Percentiles rank a stretch among this genome's conserved stretches.
Evolutionary conservation across 2,113 vertebrate genomes (phyloP).

Genomic region (Cnemophilus loriae): DNA sequence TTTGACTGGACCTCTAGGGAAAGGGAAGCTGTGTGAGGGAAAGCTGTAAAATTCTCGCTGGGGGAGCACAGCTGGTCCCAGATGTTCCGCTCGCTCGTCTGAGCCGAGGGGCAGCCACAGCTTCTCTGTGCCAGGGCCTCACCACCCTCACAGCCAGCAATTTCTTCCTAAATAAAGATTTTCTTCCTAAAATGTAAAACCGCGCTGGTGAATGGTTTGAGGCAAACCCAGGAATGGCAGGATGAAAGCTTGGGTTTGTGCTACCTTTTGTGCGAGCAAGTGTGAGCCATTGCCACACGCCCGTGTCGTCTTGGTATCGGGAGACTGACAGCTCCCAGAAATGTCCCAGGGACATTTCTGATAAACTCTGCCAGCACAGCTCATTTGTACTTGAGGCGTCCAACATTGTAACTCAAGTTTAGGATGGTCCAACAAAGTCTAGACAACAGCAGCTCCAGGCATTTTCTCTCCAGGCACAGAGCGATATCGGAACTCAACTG

Average conservation of each 20-base stretch:
- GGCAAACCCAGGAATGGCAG: not conserved
- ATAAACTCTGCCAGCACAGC: too few species aligned
- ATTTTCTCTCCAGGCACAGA: not conserved
- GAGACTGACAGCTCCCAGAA: not conserved
- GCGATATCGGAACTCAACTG: rapidly evolving
- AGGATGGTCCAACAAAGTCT: not conserved
- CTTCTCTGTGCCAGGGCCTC: not conserved
- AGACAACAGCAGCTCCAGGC: not conserved
- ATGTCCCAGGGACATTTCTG: not conserved
- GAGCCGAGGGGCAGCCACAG: not conserved
- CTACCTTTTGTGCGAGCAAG: not conserved
- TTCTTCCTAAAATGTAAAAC: not conserved
- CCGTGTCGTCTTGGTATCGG: rapidly evolving
- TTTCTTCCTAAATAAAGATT: not conserved
- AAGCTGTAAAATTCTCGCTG: not conserved
- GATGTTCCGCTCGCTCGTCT: not conserved
- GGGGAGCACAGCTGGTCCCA: not conserved
- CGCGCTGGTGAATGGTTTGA: not conserved
- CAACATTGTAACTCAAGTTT: not conserved
- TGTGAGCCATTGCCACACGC: not conserved
- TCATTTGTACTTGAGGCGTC: not conserved
- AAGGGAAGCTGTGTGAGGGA: not conserved
- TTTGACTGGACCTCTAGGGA: not conserved
- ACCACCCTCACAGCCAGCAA: not conserved
- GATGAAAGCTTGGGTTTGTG: not conserved